These are phyloP conservation scores for Gila orcuttii DNA, from an alignment of 2,113 vertebrate genomes.

Conservation along the genomic window DNA sequence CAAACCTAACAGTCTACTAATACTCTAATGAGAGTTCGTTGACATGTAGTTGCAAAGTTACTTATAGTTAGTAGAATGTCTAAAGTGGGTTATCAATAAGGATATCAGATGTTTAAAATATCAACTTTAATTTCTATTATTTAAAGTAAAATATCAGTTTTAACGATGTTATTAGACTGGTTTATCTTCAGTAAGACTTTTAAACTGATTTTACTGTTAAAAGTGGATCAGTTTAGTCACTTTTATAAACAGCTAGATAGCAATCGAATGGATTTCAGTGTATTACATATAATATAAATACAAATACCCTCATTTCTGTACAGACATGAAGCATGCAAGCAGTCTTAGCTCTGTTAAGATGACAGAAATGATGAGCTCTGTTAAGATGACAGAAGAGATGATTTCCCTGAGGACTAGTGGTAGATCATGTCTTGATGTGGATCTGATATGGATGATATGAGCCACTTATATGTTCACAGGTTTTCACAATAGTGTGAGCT, in stretches of 20 bases:
- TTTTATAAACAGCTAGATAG: neutral
- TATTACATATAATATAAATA: neutral
- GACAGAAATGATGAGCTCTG: neutral
- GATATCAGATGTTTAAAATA: neutral
- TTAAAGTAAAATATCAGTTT: neutral
- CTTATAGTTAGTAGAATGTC: too few species aligned
- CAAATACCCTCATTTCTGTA: neutral
- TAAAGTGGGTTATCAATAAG: too few species aligned
- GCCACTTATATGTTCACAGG: conserved; percentile 5
- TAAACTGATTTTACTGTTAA: neutral
- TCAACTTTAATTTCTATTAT: neutral
- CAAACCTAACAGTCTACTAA: too few species aligned
- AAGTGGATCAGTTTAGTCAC: neutral
- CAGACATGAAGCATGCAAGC: neutral
- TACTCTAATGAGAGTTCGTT: too few species aligned
- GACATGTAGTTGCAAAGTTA: too few species aligned
- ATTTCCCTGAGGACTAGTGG: neutral
- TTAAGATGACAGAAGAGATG: neutral
- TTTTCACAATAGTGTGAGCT: conserved; percentile 2
- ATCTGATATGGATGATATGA: neutral
- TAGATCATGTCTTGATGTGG: neutral
- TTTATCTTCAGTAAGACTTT: neutral
- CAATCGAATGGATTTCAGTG: neutral
- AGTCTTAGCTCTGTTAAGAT: neutral
- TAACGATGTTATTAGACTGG: neutral